Percentiles rank a stretch among this genome's conserved stretches.
Evolutionary conservation across 2,797 vertebrate genomes (phyloP).

Genomic region (Dryobates pubescens): DNA sequence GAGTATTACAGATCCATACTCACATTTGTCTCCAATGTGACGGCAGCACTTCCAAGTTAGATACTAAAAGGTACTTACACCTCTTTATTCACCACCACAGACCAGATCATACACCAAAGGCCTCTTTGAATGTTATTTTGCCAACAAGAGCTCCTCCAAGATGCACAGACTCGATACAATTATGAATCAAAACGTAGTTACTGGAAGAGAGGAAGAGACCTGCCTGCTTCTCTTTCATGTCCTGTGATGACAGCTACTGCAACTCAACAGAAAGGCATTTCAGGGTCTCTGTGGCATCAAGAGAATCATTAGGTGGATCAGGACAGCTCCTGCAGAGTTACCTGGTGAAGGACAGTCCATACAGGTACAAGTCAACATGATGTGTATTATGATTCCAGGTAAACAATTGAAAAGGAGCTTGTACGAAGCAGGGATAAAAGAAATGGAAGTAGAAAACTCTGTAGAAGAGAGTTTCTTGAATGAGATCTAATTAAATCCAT

Average conservation of each 20-base stretch:
- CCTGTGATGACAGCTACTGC: not conserved
- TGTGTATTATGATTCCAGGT: not conserved
- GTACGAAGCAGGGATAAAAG: not conserved
- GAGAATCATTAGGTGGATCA: not conserved
- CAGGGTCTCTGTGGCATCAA: not conserved
- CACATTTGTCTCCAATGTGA: not conserved
- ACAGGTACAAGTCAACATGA: not conserved
- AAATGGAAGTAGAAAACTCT: too few relatives aligned
- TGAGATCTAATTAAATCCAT: not conserved
- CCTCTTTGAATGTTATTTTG: not conserved
- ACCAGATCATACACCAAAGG: not conserved
- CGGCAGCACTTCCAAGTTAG: not conserved
- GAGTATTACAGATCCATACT: not conserved
- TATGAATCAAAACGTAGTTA: not conserved
- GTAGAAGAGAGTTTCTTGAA: not conserved
- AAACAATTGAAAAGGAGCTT: not conserved
- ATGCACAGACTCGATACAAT: not conserved
- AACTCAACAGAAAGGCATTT: not conserved
- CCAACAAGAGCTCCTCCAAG: not conserved
- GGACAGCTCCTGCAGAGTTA: not conserved
- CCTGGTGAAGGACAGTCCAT: not conserved
- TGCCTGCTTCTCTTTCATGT: not conserved
- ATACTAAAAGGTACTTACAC: not conserved
- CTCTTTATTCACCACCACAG: not conserved
- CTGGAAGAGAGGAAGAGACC: not conserved